Percentiles rank a stretch among this genome's conserved stretches.
Evolutionary conservation across 2,113 vertebrate genomes (phyloP).

Genomic region (Turdus rufiventris): DNA sequence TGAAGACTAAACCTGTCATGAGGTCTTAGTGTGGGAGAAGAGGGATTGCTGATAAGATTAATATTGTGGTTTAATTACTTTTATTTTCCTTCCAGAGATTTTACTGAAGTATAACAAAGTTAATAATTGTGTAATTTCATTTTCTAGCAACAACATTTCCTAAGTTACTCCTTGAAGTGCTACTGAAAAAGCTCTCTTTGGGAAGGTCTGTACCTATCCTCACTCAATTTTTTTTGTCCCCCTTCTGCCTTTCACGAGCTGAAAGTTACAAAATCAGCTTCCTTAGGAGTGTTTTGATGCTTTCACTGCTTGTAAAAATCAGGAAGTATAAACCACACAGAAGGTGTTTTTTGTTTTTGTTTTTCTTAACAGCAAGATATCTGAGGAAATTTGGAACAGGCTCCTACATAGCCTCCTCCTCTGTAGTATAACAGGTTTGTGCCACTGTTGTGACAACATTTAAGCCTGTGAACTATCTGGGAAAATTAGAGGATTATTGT

Average conservation of each 20-base stretch:
- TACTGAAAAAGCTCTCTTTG: neutral
- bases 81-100: neutral
- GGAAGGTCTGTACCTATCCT: neutral
- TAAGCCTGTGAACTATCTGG: neutral
- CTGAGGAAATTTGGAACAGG: neutral
- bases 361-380: neutral
- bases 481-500: neutral
- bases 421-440: neutral
- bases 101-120: neutral
- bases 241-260: neutral
- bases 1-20: neutral
- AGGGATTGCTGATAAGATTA: neutral
- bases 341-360: neutral
- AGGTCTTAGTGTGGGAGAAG: neutral
- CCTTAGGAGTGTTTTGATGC: neutral
- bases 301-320: slow-evolving; percentile 19
- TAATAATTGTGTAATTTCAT: neutral
- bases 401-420: neutral
- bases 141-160: neutral
- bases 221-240: neutral
- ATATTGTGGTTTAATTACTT: neutral
- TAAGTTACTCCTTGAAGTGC: neutral
- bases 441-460: neutral
- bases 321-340: slow-evolving; percentile 5
- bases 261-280: slow-evolving; percentile 2